Conservation (phyloP, 2,797 vertebrate species). For the Sebastes wilsoni region DNA sequence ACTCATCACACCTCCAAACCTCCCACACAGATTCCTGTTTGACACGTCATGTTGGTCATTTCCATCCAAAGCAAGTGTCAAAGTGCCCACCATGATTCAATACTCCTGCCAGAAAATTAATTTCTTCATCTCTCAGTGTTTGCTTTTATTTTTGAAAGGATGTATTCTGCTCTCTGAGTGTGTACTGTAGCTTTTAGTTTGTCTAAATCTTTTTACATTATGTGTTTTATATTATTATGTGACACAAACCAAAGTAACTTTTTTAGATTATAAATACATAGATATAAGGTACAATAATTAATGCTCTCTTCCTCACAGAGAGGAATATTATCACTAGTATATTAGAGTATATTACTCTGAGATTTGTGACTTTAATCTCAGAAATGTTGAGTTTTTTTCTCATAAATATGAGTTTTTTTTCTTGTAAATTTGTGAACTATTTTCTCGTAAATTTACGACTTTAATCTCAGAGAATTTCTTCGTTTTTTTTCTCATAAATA, state of each 20-base stretch:
- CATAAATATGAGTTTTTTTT: too few species aligned
- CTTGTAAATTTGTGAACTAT: not conserved
- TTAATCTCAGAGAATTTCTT: not conserved
- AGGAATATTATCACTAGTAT: too few species aligned
- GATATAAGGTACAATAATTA: not conserved
- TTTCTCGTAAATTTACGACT: not conserved
- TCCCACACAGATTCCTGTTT: constrained; percentile 11
- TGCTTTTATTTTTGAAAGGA: not conserved
- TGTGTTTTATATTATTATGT: not conserved
- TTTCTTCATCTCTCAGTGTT: not conserved
- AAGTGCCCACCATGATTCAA: not conserved
- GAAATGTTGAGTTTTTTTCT: too few species aligned
- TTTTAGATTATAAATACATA: too few species aligned
- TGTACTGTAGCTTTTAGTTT: not conserved
- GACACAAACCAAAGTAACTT: too few species aligned
- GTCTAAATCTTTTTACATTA: not conserved
- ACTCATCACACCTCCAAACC: constrained; percentile 18
- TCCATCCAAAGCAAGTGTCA: not conserved
- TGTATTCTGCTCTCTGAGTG: not conserved
- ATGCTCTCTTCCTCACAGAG: not conserved
- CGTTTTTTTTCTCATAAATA: not conserved
- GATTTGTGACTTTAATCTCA: too few species aligned
- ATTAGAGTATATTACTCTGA: too few species aligned
- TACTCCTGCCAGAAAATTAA: not conserved
- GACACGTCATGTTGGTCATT: not conserved